Percentiles rank a stretch among this genome's conserved stretches.
phyloP scores from a whole-genome alignment of 2,888 invertebrate genomes.

The Pachymerium ferrugineum region DNA sequence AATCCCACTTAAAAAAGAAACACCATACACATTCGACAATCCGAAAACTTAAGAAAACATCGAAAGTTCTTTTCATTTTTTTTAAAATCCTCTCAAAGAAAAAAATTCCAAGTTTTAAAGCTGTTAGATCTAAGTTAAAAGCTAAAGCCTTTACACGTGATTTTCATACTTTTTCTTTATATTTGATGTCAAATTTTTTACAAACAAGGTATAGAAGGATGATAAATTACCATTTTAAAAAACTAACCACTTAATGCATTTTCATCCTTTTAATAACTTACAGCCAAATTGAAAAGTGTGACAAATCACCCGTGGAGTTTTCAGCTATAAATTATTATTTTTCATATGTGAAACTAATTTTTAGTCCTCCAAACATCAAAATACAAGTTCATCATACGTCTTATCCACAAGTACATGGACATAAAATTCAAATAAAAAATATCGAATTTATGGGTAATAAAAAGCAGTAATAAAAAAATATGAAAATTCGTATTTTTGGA shows the following conservation, averaged over 20 bases:
- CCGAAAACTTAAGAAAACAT: constrained; percentile 6
- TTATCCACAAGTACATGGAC: no score
- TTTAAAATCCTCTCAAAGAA: background rate
- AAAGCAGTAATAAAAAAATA: no score
- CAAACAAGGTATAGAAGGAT: background rate
- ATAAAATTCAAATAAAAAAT: no score
- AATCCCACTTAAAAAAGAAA: background rate
- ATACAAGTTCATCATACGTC: no score
- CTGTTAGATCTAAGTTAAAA: background rate
- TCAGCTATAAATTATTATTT: constrained; percentile 11
- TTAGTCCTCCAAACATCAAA: background rate
- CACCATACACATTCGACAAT: no score
- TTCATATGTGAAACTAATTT: background rate
- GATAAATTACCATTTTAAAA: constrained; percentile 11
- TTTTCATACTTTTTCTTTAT: background rate
- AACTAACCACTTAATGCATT: background rate
- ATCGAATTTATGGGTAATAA: no score
- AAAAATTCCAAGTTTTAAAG: background rate
- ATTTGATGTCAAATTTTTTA: background rate
- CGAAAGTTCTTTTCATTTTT: background rate
- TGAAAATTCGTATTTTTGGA: no score
- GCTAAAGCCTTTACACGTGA: background rate
- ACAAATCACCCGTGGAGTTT: background rate
- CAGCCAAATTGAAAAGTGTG: background rate
- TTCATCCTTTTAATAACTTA: background rate